A percentile compares a stretch with the other conserved stretches of the same genome.
These are phyloP conservation scores for Parasteatoda lunata DNA, from an alignment of 2,888 invertebrate species.

Conservation along the genomic window DNA sequence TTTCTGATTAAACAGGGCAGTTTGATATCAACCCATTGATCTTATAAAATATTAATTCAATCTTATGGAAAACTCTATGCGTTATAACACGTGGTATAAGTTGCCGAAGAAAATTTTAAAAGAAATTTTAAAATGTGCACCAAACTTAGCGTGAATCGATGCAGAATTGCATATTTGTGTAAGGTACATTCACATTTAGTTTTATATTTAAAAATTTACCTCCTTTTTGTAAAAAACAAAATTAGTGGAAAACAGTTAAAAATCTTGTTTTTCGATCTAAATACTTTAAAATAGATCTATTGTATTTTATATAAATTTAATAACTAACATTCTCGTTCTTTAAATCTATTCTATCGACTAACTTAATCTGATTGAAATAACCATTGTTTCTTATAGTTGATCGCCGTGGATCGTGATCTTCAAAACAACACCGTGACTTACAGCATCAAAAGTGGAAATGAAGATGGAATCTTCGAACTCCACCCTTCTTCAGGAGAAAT, in stretches of 20 bases:
- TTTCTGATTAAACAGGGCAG: too few species aligned
- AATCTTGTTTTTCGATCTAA: neutral
- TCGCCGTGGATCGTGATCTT: slow-evolving; percentile 72
- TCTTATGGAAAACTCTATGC: too few species aligned
- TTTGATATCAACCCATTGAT: too few species aligned
- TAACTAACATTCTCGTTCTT: neutral
- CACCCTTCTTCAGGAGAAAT: slow-evolving; percentile 75
- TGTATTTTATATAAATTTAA: neutral
- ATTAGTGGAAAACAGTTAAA: neutral
- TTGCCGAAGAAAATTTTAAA: too few species aligned
- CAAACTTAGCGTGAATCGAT: too few species aligned
- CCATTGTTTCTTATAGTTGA: slow-evolving; percentile 71
- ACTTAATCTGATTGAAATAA: neutral
- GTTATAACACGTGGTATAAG: too few species aligned
- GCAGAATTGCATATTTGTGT: too few species aligned
- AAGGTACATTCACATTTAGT: too few species aligned
- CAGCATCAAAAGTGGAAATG: slow-evolving; percentile 73
- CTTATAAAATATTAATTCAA: too few species aligned
- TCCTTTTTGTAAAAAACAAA: neutral
- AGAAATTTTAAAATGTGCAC: too few species aligned
- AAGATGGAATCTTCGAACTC: slow-evolving; percentile 75
- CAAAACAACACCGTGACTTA: slow-evolving; percentile 72
- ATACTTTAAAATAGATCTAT: neutral
- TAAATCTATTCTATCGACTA: neutral
- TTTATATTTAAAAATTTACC: neutral